Percentiles rank a stretch among this genome's conserved stretches.
phyloP scores from a whole-genome alignment of 2,888 invertebrate genomes.

The Nowickia ferox region DNA sequence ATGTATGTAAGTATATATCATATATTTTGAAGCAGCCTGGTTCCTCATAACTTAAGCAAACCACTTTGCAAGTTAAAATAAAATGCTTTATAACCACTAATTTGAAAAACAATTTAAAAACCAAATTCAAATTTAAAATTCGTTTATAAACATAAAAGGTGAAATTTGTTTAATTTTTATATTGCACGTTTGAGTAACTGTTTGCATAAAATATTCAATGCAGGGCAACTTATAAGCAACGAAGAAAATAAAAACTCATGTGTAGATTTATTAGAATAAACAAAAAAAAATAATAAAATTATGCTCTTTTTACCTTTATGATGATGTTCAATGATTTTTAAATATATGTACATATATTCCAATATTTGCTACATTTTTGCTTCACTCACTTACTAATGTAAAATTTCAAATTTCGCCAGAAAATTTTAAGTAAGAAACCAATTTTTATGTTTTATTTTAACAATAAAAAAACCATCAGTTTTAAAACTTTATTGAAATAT shows the following conservation, averaged over 20 bases:
- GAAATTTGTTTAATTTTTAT: no score
- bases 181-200: no score
- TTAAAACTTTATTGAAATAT: conserved; percentile 72
- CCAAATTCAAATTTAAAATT: no score
- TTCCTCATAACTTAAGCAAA: not conserved
- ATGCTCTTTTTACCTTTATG: conserved; percentile 18
- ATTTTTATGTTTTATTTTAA: conserved; percentile 69
- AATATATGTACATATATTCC: not conserved
- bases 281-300: conserved; percentile 4
- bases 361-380: not conserved
- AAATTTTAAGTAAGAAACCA: conserved; percentile 46
- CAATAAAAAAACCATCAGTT: conserved; percentile 70
- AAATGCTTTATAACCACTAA: not conserved
- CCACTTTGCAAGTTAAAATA: not conserved
- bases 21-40: no score
- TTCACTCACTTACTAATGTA: not conserved
- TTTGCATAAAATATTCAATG: no score
- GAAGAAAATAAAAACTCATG: conserved; percentile 2
- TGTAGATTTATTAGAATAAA: conserved; percentile 6
- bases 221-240: no score
- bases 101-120: no score
- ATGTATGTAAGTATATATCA: no score
- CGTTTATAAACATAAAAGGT: no score
- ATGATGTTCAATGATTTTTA: conserved; percentile 7
- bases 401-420: not conserved